Percentiles rank a stretch among this genome's conserved stretches.
Conservation (phyloP, 1,140 invertebrate species). For the Phymorhynchus buccinoides region DNA sequence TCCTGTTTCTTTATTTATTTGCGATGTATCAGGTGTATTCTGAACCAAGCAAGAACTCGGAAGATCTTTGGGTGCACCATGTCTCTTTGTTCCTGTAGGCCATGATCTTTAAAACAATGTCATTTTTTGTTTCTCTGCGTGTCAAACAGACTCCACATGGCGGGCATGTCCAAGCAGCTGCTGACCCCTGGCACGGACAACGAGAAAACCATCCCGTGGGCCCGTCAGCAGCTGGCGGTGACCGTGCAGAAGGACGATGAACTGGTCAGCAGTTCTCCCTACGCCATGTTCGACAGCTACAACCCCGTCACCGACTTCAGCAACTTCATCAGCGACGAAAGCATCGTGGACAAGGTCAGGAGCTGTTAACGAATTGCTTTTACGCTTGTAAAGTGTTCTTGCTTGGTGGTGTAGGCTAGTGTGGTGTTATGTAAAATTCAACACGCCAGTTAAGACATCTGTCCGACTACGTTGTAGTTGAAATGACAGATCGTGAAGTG, state of each 20-base stretch:
- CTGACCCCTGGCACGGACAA: conserved; percentile 58
- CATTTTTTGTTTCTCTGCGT: too few species aligned
- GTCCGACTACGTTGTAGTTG: too few species aligned
- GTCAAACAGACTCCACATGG: conserved; percentile 27
- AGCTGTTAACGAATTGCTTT: background rate
- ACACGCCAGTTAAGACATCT: too few species aligned
- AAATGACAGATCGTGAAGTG: too few species aligned
- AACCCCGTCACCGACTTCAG: conserved; percentile 65
- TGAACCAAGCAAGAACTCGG: too few species aligned
- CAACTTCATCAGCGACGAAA: conserved; percentile 60
- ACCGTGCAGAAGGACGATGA: conserved; percentile 68
- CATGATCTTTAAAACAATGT: background rate
- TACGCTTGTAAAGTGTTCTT: background rate
- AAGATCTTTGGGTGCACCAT: too few species aligned
- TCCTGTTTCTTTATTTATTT: too few species aligned
- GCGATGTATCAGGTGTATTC: too few species aligned
- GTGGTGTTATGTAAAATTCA: background rate
- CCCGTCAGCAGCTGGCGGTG: conserved; percentile 65
- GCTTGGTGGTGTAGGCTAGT: background rate
- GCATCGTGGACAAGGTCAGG: conserved; percentile 62
- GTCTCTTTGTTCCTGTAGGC: too few species aligned
- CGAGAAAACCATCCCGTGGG: conserved; percentile 58
- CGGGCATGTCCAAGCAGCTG: conserved; percentile 52
- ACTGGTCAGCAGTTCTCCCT: conserved; percentile 60
- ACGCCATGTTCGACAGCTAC: conserved; percentile 61